Base-by-base conservation (phyloP, 1,140 invertebrate species). In the Drosophila oshimai region DNA sequence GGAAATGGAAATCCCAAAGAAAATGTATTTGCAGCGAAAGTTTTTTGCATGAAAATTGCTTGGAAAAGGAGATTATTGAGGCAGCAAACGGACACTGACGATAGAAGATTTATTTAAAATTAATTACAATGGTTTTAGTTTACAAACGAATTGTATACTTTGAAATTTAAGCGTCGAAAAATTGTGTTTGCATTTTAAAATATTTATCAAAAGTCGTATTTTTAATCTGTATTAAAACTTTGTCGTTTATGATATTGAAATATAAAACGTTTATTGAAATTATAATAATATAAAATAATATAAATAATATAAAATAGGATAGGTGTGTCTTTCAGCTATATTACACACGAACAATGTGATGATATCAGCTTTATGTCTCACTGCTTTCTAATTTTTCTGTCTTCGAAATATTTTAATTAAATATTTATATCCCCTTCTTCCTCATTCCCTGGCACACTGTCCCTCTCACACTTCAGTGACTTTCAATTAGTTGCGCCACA, bases 401-500 rank as follows among this genome's bases (percentile, higher is more conserved):
- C 20, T 29, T 26, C 31, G 22, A 71, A 57, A 79, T 86, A 84
- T 84, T 84, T 84, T 84, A 86, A 84, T 84, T 84, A 84, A 86
- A 86, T 79, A 84, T 75, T 84, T 79, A 84, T 74, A 61, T 53
- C 54, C 10, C 10, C 10, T 7, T 29, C 15, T 13, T 7, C 33
- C 6, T 12, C 22, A 22, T 22, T 22, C n/a, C n/a, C 4, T 17
- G 4, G 1, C 4, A 2, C 36, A 10, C 12, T 61, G 55, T 44
- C 54, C 31, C 24, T 47, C 53, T 54, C 64, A 80, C 84, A 89
- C 72, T 89, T 89, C 79, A 89, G 57, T 89, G 67, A 88, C 68
- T 89, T 89, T 89, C 86, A 89, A 89, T 89, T 89, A 89, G 86
- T 89, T 89, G 79, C 57, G 79, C 78, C 84, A 76, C 75, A 81